Conservation (phyloP, 2,888 invertebrate species). For the Altica lythri region DNA sequence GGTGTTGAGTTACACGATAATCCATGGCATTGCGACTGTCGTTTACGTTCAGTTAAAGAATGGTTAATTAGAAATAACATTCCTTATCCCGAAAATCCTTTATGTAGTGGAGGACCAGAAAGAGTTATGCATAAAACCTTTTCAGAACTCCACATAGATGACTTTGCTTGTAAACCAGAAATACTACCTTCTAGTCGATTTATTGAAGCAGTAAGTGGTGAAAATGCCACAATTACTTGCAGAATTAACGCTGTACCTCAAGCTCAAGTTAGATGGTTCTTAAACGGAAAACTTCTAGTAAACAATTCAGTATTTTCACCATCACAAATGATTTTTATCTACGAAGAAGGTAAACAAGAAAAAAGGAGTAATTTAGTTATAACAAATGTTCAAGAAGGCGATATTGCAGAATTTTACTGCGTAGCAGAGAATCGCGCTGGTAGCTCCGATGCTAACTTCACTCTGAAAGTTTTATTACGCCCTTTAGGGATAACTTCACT, state of each 20-base stretch:
- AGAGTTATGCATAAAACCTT: conserved; percentile 74
- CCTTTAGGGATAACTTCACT: conserved; percentile 80
- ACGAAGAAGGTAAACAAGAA: conserved; percentile 76
- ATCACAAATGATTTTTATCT: conserved; percentile 76
- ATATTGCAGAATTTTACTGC: conserved; percentile 85
- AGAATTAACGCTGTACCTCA: conserved; percentile 80
- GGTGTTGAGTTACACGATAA: conserved; percentile 85
- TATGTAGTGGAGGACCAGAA: conserved; percentile 74
- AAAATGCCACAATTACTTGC: conserved; percentile 85
- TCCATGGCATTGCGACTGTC: conserved; percentile 89
- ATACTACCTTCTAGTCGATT: conserved; percentile 75
- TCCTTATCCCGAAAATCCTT: conserved; percentile 76
- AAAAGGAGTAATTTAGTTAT: conserved; percentile 77
- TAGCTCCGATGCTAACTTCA: conserved; percentile 86
- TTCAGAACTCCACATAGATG: conserved; percentile 76
- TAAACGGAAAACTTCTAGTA: conserved; percentile 77
- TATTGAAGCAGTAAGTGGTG: conserved; percentile 78
- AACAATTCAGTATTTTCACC: conserved; percentile 81
- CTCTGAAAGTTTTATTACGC: conserved; percentile 77
- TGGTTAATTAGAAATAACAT: conserved; percentile 81
- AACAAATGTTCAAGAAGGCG: conserved; percentile 82
- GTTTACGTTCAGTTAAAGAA: conserved; percentile 76
- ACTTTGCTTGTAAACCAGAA: conserved; percentile 86
- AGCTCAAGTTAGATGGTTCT: conserved; percentile 84
- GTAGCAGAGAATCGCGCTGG: conserved; percentile 90